Evolutionary conservation across 2,888 invertebrate species (phyloP).

Genomic region (Leptodirus hochenwartii): DNA sequence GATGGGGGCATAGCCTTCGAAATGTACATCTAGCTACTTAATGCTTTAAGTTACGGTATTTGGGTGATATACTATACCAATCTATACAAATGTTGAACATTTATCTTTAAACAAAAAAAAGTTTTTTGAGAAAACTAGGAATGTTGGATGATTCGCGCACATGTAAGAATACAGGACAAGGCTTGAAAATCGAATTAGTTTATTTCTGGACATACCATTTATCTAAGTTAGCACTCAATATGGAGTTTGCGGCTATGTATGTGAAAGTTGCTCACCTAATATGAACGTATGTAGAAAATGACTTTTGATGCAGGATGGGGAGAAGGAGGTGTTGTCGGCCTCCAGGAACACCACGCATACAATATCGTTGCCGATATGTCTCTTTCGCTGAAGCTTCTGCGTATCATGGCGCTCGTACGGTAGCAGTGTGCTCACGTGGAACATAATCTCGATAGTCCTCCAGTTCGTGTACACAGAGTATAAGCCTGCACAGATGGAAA

Average conservation of each 20-base stretch:
- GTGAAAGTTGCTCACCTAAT: slow-evolving; percentile 32
- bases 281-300: slow-evolving; percentile 91
- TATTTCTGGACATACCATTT: too few relatives aligned
- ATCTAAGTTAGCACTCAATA: too few relatives aligned
- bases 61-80: too few relatives aligned
- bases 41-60: too few relatives aligned
- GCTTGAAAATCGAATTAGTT: too few relatives aligned
- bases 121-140: too few relatives aligned
- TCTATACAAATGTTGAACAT: too few relatives aligned
- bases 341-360: slow-evolving; percentile 89
- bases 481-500: slow-evolving; percentile 36
- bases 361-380: slow-evolving; percentile 89
- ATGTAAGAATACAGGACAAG: too few relatives aligned
- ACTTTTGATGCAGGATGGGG: slow-evolving; percentile 85
- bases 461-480: slow-evolving; percentile 88
- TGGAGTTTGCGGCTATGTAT: background rate
- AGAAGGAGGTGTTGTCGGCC: slow-evolving; percentile 82
- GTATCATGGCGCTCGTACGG: slow-evolving; percentile 87
- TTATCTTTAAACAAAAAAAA: too few relatives aligned
- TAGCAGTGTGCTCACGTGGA: slow-evolving; percentile 79
- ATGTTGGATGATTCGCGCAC: too few relatives aligned
- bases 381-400: slow-evolving; percentile 81
- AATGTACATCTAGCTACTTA: too few relatives aligned
- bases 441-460: slow-evolving; percentile 91
- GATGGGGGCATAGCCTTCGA: too few relatives aligned